Evolutionary conservation across 2,113 vertebrate species (phyloP), one percentile per base, ranked within the genome.

Genomic region (Mesitornis unicolor): DNA sequence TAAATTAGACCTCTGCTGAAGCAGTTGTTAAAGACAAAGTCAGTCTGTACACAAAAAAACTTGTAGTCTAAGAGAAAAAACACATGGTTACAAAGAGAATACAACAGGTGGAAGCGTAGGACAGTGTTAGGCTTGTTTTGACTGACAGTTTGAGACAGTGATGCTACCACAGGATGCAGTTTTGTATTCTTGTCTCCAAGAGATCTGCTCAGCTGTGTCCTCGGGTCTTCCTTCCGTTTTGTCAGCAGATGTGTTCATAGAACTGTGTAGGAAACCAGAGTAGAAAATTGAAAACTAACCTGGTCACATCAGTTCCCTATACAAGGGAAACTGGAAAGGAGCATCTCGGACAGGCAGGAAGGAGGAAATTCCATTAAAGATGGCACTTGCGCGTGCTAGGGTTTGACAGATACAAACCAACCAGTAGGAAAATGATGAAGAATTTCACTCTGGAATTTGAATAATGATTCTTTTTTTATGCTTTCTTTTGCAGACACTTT

Each of bases 401-500:
- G 3, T 82, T 91, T 90, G 45, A 59, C 36, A 77, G 51, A 50
- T 78, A 74, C 38, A 50, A 63, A 67, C 29, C 11, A 73, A 36
- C 10, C 28, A n/a, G 33, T 40, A 50, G 19, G 59, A 38, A 86
- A 93, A 54, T 25, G 53, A 43, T 21, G 14, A 87, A 47, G 43
- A 95, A 28, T 88, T 73, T 85, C 40, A n/a, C 21, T 71, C 7
- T 64, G 56, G 15, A 80, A 51, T 78, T 81, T 71, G 42, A 92
- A 28, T 69, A 74, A 60, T 89, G 12, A 45, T 29, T 90, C 12
- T 28, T 92, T 93, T 43, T 75, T 76, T 78, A 22, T 89, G 15
- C 40, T 81, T 95, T 97, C 20, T 97, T 94, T 98, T 97, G 50
- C 97, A 99, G 99, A 99, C 99, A 74, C 99, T 99, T 98, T 99